These are phyloP conservation scores for Hylyphantes graminicola DNA, from an alignment of 1,140 invertebrate species.

Conservation along the genomic window DNA sequence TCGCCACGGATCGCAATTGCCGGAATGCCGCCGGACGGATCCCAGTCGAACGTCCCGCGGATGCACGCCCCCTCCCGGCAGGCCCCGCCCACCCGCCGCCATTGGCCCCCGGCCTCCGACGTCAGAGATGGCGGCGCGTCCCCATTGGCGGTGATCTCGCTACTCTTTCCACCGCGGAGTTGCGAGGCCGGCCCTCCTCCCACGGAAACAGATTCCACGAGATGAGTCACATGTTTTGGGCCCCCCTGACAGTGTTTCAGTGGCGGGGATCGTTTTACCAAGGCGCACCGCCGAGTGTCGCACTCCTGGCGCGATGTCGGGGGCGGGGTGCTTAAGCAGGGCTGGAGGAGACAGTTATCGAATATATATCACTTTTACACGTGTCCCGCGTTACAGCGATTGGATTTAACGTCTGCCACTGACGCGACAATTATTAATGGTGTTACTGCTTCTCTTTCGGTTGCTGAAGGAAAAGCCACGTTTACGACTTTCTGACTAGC, in stretches of 20 bases:
- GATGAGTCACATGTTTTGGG: not conserved
- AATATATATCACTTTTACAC: slow-evolving; percentile 58
- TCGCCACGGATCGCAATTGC: no score
- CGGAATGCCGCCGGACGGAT: not conserved
- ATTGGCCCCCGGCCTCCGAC: not conserved
- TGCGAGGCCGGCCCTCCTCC: slow-evolving; percentile 16
- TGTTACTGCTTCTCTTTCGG: not conserved
- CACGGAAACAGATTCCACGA: slow-evolving; percentile 29
- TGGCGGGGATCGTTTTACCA: not conserved
- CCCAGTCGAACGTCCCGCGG: slow-evolving; percentile 51
- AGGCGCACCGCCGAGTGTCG: not conserved
- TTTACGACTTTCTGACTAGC: not conserved
- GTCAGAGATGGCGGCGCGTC: slow-evolving; percentile 13
- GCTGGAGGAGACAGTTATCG: slow-evolving; percentile 50
- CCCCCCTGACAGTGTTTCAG: slow-evolving; percentile 4
- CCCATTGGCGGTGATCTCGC: slow-evolving; percentile 8
- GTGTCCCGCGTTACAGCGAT: slow-evolving; percentile 32
- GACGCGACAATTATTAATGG: slow-evolving; percentile 59
- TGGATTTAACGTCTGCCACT: slow-evolving; percentile 36
- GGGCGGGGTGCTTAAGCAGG: slow-evolving; percentile 1
- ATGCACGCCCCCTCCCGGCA: not conserved
- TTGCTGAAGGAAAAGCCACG: slow-evolving; percentile 4
- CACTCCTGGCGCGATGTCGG: not conserved
- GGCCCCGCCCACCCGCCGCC: not conserved
- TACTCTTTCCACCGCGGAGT: slow-evolving; percentile 14